These are phyloP conservation scores for Caenorhabditis sinica DNA, from an alignment of 2,888 invertebrate genomes.

Conservation along the genomic window DNA sequence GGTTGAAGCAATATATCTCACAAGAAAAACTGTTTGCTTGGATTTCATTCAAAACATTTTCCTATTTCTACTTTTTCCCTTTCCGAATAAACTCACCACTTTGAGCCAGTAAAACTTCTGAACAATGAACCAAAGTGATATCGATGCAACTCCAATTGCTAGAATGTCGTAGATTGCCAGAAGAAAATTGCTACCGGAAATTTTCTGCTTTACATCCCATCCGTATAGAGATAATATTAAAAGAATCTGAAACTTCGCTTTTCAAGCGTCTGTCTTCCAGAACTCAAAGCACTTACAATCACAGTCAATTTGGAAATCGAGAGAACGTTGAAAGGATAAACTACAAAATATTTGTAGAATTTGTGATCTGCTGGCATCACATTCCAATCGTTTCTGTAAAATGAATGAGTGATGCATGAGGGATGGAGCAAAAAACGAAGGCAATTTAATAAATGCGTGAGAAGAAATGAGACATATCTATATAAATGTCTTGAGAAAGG, in stretches of 20 bases:
- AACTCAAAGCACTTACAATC: slow-evolving; percentile 46
- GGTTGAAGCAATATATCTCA: too few species aligned
- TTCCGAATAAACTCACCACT: slow-evolving; percentile 53
- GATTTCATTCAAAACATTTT: too few species aligned
- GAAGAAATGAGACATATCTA: slow-evolving; percentile 24
- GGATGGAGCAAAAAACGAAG: slow-evolving; percentile 15
- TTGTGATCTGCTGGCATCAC: slow-evolving; percentile 64
- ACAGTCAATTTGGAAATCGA: slow-evolving; percentile 56
- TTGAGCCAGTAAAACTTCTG: slow-evolving; percentile 72
- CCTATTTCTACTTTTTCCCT: neutral
- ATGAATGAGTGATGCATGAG: slow-evolving; percentile 4
- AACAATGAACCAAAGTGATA: slow-evolving; percentile 72
- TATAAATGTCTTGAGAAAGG: slow-evolving; percentile 16
- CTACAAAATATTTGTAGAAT: slow-evolving; percentile 65
- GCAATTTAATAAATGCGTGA: slow-evolving; percentile 52
- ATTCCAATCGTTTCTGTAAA: slow-evolving; percentile 51
- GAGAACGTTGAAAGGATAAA: slow-evolving; percentile 64
- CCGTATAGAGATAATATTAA: slow-evolving; percentile 44
- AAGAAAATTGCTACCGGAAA: slow-evolving; percentile 45
- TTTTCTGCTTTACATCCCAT: slow-evolving; percentile 48
- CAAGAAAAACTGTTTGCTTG: too few species aligned
- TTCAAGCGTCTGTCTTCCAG: neutral
- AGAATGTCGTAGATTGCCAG: slow-evolving; percentile 67
- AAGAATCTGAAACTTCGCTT: slow-evolving; percentile 35
- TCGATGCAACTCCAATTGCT: slow-evolving; percentile 50